Conservation (phyloP, 1,140 invertebrate species). For the Sycobia sp. region DNA sequence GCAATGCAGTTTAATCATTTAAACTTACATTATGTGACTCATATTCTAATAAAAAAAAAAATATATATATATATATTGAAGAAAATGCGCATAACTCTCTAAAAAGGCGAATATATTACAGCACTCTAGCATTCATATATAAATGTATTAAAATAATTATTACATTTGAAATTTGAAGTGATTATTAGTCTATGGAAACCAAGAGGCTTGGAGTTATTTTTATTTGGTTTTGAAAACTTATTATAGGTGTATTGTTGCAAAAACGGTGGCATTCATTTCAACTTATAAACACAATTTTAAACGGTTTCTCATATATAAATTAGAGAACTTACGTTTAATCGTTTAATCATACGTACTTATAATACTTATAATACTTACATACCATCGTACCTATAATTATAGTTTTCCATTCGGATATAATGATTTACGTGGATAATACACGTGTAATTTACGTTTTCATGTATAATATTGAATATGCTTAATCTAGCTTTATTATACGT, state of each 20-base stretch:
- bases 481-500: constrained; percentile 19
- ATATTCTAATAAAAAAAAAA: constrained; percentile 34
- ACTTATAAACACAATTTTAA: too few relatives aligned
- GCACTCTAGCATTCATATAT: constrained; percentile 62
- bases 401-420: constrained; percentile 8
- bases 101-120: constrained; percentile 61
- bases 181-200: constrained; percentile 14
- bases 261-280: too few relatives aligned
- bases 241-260: constrained; percentile 21
- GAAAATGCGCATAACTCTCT: constrained; percentile 58
- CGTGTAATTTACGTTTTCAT: constrained; percentile 19
- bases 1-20: constrained; percentile 33
- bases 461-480: constrained; percentile 16
- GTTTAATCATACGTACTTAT: too few relatives aligned
- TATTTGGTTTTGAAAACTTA: constrained; percentile 4
- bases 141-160: constrained; percentile 37
- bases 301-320: too few relatives aligned
- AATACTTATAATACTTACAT: too few relatives aligned
- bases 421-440: constrained; percentile 1
- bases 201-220: constrained; percentile 12
- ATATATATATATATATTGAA: constrained; percentile 41
- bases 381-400: too few relatives aligned
- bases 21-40: constrained; percentile 2
- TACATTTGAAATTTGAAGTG: constrained; percentile 19
- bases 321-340: too few relatives aligned